Evolutionary conservation across 2,113 vertebrate species (phyloP).

Genomic region (Azemiops feae): DNA sequence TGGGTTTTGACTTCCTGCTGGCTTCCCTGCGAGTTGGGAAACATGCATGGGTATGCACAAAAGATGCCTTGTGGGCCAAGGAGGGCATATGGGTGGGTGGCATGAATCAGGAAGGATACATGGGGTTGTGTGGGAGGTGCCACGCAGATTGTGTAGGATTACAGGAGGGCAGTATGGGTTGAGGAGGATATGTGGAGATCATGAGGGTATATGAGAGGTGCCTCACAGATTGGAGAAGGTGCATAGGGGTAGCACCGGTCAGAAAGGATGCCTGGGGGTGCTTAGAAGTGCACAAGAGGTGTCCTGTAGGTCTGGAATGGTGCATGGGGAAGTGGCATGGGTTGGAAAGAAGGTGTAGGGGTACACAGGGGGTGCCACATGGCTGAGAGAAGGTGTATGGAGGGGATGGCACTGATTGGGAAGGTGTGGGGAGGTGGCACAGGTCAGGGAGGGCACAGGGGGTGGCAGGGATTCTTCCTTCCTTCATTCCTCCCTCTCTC

Average conservation of each 20-base stretch:
- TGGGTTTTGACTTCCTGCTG: background rate
- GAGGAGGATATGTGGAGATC: background rate
- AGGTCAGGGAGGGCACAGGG: background rate
- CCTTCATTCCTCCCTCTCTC: background rate
- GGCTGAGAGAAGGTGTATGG: background rate
- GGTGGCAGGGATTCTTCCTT: background rate
- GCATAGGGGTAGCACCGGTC: background rate
- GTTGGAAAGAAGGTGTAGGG: background rate
- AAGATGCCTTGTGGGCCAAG: background rate
- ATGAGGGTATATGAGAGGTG: background rate
- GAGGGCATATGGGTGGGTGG: background rate
- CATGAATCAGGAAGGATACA: background rate
- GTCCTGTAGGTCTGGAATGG: background rate
- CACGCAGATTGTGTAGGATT: background rate
- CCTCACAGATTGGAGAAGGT: background rate
- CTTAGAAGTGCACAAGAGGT: background rate
- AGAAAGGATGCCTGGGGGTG: background rate
- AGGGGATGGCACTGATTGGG: background rate
- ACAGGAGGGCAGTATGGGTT: background rate
- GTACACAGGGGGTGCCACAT: background rate
- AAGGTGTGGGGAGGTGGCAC: background rate
- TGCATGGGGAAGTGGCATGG: background rate
- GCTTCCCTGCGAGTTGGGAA: background rate
- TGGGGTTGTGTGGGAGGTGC: background rate
- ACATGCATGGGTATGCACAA: background rate